Percentiles rank a stretch among this genome's conserved stretches.
These are phyloP conservation scores for Turdus rufiventris DNA, from an alignment of 2,113 vertebrate species.

Conservation along the genomic window DNA sequence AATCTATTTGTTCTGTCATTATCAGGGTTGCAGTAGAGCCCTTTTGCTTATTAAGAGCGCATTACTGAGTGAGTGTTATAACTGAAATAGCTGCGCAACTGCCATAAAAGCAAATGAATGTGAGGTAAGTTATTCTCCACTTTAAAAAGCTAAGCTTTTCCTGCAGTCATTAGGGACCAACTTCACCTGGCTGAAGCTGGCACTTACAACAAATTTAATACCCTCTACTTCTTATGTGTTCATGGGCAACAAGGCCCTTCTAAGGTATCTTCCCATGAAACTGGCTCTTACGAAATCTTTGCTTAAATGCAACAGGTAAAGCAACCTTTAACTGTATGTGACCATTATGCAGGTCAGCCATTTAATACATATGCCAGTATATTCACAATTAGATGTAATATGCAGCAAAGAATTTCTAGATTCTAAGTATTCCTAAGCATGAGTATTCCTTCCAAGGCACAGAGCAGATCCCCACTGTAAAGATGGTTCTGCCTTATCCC, in stretches of 20 bases:
- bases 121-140: not conserved
- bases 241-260: not conserved
- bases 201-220: not conserved
- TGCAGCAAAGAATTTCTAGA: not conserved
- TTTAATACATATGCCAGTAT: not conserved
- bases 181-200: constrained; percentile 7
- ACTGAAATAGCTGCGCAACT: constrained; percentile 13
- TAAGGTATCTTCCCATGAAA: not conserved
- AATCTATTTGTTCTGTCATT: constrained; percentile 31
- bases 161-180: not conserved
- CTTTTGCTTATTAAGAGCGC: constrained; percentile 41
- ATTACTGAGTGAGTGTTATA: constrained; percentile 15
- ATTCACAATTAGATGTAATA: not conserved
- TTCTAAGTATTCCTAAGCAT: not conserved
- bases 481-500: not conserved
- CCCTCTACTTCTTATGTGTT: not conserved
- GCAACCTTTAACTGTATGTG: not conserved
- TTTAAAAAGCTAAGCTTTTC: not conserved
- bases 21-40: not conserved
- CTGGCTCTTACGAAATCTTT: not conserved
- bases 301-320: not conserved
- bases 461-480: not conserved
- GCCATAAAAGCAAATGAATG: constrained; percentile 56
- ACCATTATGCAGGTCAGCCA: not conserved
- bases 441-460: not conserved